phyloP scores from a whole-genome alignment of 2,888 invertebrate genomes.

The Drosophila paramelanica region DNA sequence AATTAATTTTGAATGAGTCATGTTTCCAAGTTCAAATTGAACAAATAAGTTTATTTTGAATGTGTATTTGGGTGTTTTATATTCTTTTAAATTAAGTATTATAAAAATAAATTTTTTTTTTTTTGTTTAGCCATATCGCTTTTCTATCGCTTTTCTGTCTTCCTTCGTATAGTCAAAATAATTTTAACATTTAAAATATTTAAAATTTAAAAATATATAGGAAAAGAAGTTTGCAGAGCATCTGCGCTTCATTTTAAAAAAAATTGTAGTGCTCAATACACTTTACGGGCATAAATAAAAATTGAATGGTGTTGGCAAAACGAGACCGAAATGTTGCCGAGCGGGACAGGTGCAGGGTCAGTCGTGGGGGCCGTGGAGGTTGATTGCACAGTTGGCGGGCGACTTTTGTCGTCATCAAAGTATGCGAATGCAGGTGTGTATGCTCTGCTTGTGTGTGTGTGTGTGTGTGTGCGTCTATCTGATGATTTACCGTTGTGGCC shows the following conservation, averaged over 20 bases:
- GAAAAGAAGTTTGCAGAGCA: constrained; percentile 11
- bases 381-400: constrained; percentile 24
- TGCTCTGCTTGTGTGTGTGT: constrained; percentile 15
- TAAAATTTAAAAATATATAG: background rate
- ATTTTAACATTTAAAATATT: too few relatives aligned
- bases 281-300: constrained; percentile 20
- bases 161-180: too few relatives aligned
- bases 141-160: background rate
- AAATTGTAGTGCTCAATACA: background rate
- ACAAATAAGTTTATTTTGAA: too few relatives aligned
- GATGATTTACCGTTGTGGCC: constrained; percentile 80
- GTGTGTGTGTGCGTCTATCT: constrained; percentile 38
- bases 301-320: constrained; percentile 10
- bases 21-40: too few relatives aligned
- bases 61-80: too few relatives aligned
- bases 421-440: constrained; percentile 30
- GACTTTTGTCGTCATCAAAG: constrained; percentile 65
- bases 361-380: background rate
- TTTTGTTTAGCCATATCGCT: too few relatives aligned
- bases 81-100: too few relatives aligned
- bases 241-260: constrained; percentile 10
- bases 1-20: too few relatives aligned
- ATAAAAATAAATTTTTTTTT: too few relatives aligned
- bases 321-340: constrained; percentile 8
- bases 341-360: constrained; percentile 8